These are phyloP conservation scores for Clanis bilineata DNA, from an alignment of 2,888 invertebrate species.

Conservation along the genomic window DNA sequence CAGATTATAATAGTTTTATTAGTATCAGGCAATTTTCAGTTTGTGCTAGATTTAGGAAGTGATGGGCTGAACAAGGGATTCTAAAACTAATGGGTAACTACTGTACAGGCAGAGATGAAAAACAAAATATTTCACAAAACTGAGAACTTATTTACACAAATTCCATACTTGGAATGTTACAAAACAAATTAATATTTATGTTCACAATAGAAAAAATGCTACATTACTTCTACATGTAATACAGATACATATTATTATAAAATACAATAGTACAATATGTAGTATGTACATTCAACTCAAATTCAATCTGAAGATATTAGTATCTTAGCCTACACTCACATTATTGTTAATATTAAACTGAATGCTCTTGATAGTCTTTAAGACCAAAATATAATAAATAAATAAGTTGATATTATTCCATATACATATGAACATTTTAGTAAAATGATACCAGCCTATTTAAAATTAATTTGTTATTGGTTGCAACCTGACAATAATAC, in stretches of 20 bases:
- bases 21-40: slow-evolving; percentile 45
- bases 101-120: background rate
- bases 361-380: slow-evolving; percentile 28
- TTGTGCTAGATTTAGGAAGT: slow-evolving; percentile 42
- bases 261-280: slow-evolving; percentile 47
- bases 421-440: background rate
- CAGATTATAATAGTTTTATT: slow-evolving; percentile 41
- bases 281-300: slow-evolving; percentile 45
- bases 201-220: slow-evolving; percentile 41
- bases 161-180: slow-evolving; percentile 73
- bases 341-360: slow-evolving; percentile 37
- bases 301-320: slow-evolving; percentile 31
- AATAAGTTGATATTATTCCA: background rate
- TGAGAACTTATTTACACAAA: slow-evolving; percentile 42
- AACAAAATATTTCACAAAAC: slow-evolving; percentile 29
- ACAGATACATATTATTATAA: slow-evolving; percentile 29
- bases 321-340: slow-evolving; percentile 30
- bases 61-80: slow-evolving; percentile 16
- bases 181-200: slow-evolving; percentile 45
- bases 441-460: background rate
- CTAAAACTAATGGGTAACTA: background rate
- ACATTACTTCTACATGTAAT: slow-evolving; percentile 42
- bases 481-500: too few species aligned
- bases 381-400: background rate
- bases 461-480: too few species aligned